Evolutionary conservation across 2,113 vertebrate genomes (phyloP).

Genomic region (Serinus canaria): DNA sequence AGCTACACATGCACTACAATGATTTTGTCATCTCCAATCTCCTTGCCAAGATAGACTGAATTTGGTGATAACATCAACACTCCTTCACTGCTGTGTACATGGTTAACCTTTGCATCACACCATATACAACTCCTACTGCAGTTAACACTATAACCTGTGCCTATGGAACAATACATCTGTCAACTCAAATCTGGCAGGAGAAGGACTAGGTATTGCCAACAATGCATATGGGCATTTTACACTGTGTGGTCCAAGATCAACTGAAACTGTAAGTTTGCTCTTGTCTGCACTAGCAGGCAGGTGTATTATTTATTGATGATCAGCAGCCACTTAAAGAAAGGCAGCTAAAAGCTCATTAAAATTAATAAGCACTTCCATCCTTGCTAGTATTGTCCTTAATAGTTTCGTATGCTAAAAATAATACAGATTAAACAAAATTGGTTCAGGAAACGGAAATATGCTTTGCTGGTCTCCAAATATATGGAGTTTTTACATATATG

Average conservation of each 20-base stretch:
- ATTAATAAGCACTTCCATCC: background rate
- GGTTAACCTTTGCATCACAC: background rate
- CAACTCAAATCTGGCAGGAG: background rate
- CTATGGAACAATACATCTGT: background rate
- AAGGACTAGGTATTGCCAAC: background rate
- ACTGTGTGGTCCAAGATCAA: background rate
- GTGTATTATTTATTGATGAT: conserved; percentile 13
- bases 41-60: background rate
- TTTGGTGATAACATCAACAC: background rate
- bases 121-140: background rate
- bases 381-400: background rate
- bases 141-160: background rate
- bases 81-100: background rate
- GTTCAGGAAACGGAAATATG: background rate
- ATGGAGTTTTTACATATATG: background rate
- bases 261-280: background rate
- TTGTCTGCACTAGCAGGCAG: background rate
- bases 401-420: background rate
- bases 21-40: background rate
- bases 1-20: background rate
- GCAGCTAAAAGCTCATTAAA: conserved; percentile 34
- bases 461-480: background rate
- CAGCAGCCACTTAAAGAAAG: background rate
- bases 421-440: background rate
- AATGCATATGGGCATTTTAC: background rate